These are phyloP conservation scores for Prostheceraeus crozeri DNA, from an alignment of 2,888 invertebrate genomes.

Conservation along the genomic window DNA sequence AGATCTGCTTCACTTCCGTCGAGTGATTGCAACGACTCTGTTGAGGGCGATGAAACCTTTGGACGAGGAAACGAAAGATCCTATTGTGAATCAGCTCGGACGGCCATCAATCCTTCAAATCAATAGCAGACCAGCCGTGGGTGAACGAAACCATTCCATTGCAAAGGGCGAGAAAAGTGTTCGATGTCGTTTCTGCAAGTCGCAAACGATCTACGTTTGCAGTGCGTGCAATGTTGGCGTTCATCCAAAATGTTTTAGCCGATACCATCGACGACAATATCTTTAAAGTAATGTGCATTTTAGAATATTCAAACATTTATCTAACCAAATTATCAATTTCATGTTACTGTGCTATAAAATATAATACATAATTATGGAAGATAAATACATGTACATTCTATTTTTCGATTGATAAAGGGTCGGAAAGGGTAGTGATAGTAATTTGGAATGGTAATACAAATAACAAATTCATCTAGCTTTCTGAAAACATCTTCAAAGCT, in stretches of 20 bases:
- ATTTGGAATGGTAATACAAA: no score
- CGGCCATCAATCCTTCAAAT: background rate
- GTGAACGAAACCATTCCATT: background rate
- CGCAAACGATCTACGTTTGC: constrained; percentile 14
- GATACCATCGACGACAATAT: no score
- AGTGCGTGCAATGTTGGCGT: constrained; percentile 5
- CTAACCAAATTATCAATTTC: no score
- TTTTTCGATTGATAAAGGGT: no score
- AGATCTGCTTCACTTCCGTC: background rate
- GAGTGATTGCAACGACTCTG: background rate
- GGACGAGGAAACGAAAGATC: background rate
- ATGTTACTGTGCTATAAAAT: no score
- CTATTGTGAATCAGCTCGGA: background rate
- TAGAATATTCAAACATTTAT: no score
- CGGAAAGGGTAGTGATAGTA: no score
- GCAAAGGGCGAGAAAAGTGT: background rate
- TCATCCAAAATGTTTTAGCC: constrained; percentile 4
- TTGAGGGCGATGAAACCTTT: background rate
- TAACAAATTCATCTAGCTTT: no score
- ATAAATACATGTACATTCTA: no score
- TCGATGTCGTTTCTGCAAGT: constrained; percentile 12
- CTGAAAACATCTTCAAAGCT: no score
- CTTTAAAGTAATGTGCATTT: no score
- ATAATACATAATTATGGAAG: no score
- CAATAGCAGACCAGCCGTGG: background rate